phyloP scores from a whole-genome alignment of 2,113 vertebrate genomes.

The Herpetotheres cachinnans region DNA sequence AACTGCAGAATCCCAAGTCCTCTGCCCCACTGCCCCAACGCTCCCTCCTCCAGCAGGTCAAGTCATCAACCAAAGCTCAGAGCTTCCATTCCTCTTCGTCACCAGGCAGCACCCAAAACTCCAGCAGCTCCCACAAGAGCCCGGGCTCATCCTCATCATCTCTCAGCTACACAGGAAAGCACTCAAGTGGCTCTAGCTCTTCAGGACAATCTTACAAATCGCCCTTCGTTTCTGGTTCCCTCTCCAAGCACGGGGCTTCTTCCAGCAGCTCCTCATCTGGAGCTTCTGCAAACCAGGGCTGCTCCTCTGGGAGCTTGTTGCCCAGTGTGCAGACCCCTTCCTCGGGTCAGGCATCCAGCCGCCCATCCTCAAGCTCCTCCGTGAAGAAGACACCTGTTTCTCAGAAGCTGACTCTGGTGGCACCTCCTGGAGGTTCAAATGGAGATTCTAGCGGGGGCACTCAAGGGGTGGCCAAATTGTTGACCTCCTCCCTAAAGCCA shows the following conservation, averaged over 20 bases:
- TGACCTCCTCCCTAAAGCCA: constrained; percentile 83
- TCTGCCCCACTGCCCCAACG: constrained; percentile 71
- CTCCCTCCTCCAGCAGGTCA: constrained; percentile 73
- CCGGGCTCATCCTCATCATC: constrained; percentile 45
- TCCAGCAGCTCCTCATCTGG: constrained; percentile 63
- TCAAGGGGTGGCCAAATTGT: constrained; percentile 83
- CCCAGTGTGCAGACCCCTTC: constrained; percentile 24
- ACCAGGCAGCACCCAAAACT: constrained; percentile 13
- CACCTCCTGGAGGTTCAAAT: constrained; percentile 79
- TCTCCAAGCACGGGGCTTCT: constrained; percentile 69
- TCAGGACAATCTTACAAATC: constrained; percentile 73
- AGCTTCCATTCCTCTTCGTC: constrained; percentile 67
- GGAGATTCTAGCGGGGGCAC: constrained; percentile 79
- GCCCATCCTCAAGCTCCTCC: constrained; percentile 15
- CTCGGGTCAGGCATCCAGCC: constrained; percentile 26
- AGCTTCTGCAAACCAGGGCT: constrained; percentile 54
- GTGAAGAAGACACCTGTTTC: constrained; percentile 72
- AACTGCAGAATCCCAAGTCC: constrained; percentile 72
- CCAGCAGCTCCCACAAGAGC: constrained; percentile 68
- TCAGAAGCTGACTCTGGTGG: constrained; percentile 82
- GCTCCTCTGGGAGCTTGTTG: constrained; percentile 59
- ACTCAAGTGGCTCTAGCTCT: constrained; percentile 51
- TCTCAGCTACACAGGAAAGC: constrained; percentile 71
- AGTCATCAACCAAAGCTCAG: constrained; percentile 76
- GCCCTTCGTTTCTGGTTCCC: constrained; percentile 57